These are phyloP conservation scores for Acanthosepion lycidas DNA, from an alignment of 2,888 invertebrate genomes.

Conservation along the genomic window DNA sequence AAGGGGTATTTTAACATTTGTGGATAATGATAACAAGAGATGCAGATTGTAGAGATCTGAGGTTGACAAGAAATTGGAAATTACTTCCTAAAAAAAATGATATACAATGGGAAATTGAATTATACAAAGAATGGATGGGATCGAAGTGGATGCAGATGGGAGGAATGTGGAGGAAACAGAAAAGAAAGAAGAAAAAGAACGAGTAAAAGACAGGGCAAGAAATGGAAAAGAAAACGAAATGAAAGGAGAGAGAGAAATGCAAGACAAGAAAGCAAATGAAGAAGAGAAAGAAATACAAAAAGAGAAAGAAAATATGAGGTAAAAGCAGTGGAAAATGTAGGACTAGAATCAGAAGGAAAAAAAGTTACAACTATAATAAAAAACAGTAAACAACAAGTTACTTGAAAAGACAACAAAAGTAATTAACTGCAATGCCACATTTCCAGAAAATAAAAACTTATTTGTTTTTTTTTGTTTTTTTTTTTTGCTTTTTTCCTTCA, in stretches of 20 bases:
- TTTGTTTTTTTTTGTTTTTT: background rate
- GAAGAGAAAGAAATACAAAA: background rate
- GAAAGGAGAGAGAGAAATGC: rapidly evolving
- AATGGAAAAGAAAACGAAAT: background rate
- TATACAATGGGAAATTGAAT: constrained; percentile 8
- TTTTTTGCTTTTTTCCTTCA: background rate
- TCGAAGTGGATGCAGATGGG: background rate
- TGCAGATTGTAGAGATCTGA: background rate
- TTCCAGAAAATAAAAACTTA: background rate
- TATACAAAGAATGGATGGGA: background rate
- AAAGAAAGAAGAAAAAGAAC: background rate
- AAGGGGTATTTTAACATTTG: background rate
- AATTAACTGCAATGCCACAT: background rate
- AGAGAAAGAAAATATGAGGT: background rate
- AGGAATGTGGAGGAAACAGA: background rate
- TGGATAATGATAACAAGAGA: background rate
- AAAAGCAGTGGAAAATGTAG: background rate
- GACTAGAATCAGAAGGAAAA: background rate
- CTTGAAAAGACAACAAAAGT: background rate
- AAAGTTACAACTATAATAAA: background rate
- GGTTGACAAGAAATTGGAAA: constrained; percentile 6
- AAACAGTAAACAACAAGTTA: background rate
- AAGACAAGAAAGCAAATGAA: background rate
- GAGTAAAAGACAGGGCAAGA: background rate
- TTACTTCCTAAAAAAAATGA: background rate